phyloP scores from a whole-genome alignment of 2,888 invertebrate genomes.

The Mycalesis mineus region DNA sequence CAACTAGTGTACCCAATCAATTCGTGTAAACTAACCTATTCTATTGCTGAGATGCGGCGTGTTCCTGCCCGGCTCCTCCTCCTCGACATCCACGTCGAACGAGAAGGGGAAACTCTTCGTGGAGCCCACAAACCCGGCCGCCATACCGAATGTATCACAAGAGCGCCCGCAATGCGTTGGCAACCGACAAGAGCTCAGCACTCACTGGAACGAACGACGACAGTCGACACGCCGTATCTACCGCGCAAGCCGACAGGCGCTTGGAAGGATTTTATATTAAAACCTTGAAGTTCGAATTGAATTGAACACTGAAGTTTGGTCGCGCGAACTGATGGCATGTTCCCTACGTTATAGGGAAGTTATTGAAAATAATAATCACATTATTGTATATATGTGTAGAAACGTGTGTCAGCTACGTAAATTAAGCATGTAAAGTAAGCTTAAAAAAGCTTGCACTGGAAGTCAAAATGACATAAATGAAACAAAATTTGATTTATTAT shows the following conservation, averaged over 20 bases:
- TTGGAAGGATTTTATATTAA: not conserved
- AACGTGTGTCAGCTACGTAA: too few relatives aligned
- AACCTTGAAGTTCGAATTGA: not conserved
- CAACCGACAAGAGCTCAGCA: conserved; percentile 4
- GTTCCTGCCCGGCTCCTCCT: conserved; percentile 48
- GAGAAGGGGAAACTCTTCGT: conserved; percentile 73
- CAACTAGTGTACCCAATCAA: too few relatives aligned
- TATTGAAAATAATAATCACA: too few relatives aligned
- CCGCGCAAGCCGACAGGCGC: conserved; percentile 5
- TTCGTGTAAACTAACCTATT: conserved; percentile 50
- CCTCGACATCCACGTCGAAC: conserved; percentile 69
- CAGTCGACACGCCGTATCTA: not conserved
- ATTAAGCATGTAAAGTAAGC: too few relatives aligned
- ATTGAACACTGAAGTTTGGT: too few relatives aligned
- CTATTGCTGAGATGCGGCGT: conserved; percentile 60
- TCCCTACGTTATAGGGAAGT: too few relatives aligned
- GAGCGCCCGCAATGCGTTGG: not conserved
- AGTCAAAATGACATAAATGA: too few relatives aligned
- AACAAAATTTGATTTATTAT: too few relatives aligned
- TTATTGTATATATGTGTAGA: too few relatives aligned
- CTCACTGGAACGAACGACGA: not conserved
- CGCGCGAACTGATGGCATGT: too few relatives aligned
- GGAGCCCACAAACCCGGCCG: conserved; percentile 68
- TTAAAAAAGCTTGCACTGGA: too few relatives aligned
- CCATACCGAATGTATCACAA: conserved; percentile 46